phyloP scores from a whole-genome alignment of 2,797 vertebrate species.

The Cynopterus sphinx region DNA sequence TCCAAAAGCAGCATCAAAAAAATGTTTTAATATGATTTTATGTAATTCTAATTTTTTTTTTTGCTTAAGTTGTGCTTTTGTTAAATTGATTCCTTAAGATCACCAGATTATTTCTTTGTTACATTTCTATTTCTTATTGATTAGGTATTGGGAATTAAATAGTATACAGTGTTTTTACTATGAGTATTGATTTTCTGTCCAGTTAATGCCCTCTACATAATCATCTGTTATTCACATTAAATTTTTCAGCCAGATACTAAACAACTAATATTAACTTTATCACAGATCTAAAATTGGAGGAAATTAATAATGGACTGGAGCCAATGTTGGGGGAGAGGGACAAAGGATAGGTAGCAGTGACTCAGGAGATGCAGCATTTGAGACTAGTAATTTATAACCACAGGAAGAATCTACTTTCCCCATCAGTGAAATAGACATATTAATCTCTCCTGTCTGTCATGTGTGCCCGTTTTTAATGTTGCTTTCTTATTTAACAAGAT shows the following conservation, averaged over 20 bases:
- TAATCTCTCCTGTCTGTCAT: not conserved
- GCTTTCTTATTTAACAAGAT: not conserved
- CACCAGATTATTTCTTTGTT: not conserved
- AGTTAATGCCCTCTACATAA: not conserved
- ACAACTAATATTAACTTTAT: not conserved
- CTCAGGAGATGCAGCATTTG: not conserved
- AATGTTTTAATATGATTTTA: conserved; percentile 20
- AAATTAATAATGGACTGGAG: not conserved
- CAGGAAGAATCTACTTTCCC: not conserved
- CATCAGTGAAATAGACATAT: not conserved
- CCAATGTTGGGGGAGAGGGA: not conserved
- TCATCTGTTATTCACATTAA: not conserved
- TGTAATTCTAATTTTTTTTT: not conserved
- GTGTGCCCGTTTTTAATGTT: not conserved
- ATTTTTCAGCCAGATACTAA: not conserved
- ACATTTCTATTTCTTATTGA: not conserved
- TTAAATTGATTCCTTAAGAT: not conserved
- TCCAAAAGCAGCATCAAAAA: not conserved
- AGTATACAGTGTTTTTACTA: not conserved
- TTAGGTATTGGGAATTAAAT: not conserved
- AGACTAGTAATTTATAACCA: not conserved
- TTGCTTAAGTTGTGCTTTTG: not conserved
- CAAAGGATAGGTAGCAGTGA: not conserved
- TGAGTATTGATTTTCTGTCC: not conserved
- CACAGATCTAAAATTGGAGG: not conserved